A percentile compares a stretch with the other conserved stretches of the same genome.
These are phyloP conservation scores for Sebastes itinus DNA, from an alignment of 2,797 vertebrate species.

Conservation along the genomic window DNA sequence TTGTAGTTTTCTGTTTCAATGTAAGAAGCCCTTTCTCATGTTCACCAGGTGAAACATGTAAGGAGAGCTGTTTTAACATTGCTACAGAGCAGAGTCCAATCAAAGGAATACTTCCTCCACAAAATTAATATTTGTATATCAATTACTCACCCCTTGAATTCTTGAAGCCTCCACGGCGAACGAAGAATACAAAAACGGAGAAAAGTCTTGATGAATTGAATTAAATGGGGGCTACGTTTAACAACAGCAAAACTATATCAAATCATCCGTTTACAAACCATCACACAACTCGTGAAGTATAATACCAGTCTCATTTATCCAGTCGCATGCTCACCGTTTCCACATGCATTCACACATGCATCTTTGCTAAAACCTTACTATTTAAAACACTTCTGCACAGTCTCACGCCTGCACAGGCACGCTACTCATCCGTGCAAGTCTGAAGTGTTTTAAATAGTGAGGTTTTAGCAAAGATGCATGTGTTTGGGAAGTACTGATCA, in stretches of 20 bases:
- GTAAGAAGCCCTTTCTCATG: background rate
- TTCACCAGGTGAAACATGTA: background rate
- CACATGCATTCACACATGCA: too few species aligned
- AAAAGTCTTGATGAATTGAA: background rate
- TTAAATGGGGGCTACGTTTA: background rate
- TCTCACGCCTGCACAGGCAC: background rate
- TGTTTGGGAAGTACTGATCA: background rate
- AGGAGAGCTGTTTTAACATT: background rate
- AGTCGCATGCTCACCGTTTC: too few species aligned
- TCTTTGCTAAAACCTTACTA: too few species aligned
- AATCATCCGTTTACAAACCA: background rate
- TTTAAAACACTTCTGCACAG: too few species aligned
- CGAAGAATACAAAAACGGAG: background rate
- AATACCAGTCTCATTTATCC: too few species aligned
- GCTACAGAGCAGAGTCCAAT: background rate
- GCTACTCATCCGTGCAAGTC: background rate
- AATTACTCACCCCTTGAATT: background rate
- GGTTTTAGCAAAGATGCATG: background rate
- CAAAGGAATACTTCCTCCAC: background rate
- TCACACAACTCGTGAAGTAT: too few species aligned
- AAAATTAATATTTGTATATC: background rate
- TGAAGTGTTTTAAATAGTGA: background rate
- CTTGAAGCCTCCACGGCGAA: background rate
- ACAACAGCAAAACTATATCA: background rate
- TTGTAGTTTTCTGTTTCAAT: background rate